Conservation (phyloP, 37 sponge, comb jelly and placozoan genomes). For the Petrosia ficiformis region DNA sequence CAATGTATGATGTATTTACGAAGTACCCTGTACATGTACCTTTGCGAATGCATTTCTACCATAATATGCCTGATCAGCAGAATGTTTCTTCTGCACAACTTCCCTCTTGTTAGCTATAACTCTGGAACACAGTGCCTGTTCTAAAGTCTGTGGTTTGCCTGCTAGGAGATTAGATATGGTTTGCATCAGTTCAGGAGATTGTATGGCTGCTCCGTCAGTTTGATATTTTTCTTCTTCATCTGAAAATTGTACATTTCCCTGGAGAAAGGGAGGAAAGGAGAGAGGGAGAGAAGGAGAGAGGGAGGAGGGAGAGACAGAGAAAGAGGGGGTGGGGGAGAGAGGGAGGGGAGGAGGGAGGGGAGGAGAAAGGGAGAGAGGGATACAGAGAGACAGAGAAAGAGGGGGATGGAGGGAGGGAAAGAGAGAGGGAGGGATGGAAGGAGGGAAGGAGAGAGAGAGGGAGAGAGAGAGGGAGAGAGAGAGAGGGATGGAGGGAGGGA, state of each 20-base stretch:
- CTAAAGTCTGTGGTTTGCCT: conserved; percentile 7
- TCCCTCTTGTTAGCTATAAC: conserved; percentile 45
- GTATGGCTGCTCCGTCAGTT: neutral
- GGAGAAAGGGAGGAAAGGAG: conserved; percentile 33
- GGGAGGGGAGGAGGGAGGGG: too few species aligned
- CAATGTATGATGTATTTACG: too few species aligned
- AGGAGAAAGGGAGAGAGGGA: neutral
- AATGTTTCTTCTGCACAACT: conserved; percentile 43
- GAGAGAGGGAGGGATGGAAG: too few species aligned
- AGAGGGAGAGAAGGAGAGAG: too few species aligned
- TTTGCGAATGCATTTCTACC: conserved; percentile 80
- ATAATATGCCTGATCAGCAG: conserved; percentile 47
- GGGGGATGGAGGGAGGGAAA: too few species aligned
- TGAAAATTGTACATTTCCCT: conserved; percentile 44
- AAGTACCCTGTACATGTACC: conserved; percentile 56
- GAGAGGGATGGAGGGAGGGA: neutral
- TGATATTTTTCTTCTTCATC: conserved; percentile 10
- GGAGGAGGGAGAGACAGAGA: neutral
- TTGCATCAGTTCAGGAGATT: neutral
- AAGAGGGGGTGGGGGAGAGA: neutral
- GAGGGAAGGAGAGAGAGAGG: too few species aligned
- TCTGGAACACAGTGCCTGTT: conserved; percentile 45
- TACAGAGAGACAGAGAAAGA: too few species aligned
- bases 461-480: too few species aligned
- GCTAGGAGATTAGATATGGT: conserved; percentile 37